Conservation (phyloP, 2,113 vertebrate genomes). For the Ochotona curzoniae region DNA sequence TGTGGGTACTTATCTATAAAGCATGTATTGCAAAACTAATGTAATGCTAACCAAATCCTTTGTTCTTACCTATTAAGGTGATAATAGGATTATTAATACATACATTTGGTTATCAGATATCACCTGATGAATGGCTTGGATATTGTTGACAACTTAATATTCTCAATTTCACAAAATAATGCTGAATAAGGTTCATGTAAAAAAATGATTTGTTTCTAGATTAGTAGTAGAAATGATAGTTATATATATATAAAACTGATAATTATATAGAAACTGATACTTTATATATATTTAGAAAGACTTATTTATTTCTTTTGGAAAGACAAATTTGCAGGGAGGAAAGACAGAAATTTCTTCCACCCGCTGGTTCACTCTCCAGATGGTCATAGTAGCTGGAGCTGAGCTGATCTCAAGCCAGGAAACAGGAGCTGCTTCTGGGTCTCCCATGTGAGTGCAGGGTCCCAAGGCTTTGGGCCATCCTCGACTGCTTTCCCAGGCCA, state of each 20-base stretch:
- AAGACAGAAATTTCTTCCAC: too few relatives aligned
- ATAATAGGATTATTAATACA: conserved; percentile 54
- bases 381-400: too few relatives aligned
- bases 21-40: conserved; percentile 21
- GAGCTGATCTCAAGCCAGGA: too few relatives aligned
- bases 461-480: too few relatives aligned
- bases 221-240: background rate
- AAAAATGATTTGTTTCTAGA: conserved; percentile 38
- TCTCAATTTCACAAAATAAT: conserved; percentile 52
- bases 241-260: background rate
- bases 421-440: too few relatives aligned
- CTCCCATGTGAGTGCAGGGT: too few relatives aligned
- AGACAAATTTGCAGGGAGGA: too few relatives aligned
- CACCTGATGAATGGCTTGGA: background rate
- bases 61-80: conserved; percentile 20
- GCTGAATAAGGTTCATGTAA: conserved; percentile 22
- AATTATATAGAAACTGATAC: too few relatives aligned
- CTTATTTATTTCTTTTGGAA: too few relatives aligned
- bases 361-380: too few relatives aligned
- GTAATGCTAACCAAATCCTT: conserved; percentile 23
- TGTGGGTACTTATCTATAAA: background rate
- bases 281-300: too few relatives aligned
- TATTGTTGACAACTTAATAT: conserved; percentile 20
- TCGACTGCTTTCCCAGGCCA: too few relatives aligned
- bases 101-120: conserved; percentile 5